A percentile compares a stretch with the other conserved stretches of the same genome.
Evolutionary conservation across 92 coral and sea anemone genomes (phyloP).

Genomic region (Galaxea fascicularis): DNA sequence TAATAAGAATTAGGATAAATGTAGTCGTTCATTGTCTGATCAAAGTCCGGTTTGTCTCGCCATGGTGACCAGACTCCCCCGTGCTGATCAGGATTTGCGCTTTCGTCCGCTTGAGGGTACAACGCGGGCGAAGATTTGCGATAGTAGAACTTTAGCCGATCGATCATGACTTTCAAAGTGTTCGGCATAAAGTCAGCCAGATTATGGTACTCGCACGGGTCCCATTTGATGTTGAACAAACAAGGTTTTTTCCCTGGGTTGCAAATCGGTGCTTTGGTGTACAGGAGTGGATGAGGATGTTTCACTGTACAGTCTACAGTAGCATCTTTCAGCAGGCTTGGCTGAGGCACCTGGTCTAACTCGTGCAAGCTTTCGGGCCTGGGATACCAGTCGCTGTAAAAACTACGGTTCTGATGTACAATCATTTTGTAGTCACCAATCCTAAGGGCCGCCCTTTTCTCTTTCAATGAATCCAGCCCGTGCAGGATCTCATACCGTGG

Average conservation of each 20-base stretch:
- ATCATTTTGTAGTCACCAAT: conserved; percentile 98
- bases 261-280: conserved; percentile 97
- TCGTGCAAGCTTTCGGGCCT: conserved; percentile 83
- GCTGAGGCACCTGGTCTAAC: conserved; percentile 76
- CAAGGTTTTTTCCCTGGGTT: conserved; percentile 93
- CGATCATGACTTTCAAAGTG: conserved; percentile 95
- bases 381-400: conserved; percentile 96
- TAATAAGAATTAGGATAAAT: conserved; percentile 92
- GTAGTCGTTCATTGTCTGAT: conserved; percentile 76
- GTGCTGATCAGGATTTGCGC: conserved; percentile 85
- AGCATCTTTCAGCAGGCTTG: conserved; percentile 68
- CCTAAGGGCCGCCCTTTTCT: conserved; percentile 86
- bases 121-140: conserved; percentile 70
- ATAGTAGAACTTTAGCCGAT: conserved; percentile 84
- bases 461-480: conserved; percentile 87
- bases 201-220: conserved; percentile 98
- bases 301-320: conserved; percentile 86
- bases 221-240: conserved; percentile 99
- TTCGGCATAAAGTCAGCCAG: conserved; percentile 98
- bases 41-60: conserved; percentile 80
- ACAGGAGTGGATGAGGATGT: conserved; percentile 90
- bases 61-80: conserved; percentile 97
- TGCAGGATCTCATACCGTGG: conserved; percentile 97
- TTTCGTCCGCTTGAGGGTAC: conserved; percentile 87
- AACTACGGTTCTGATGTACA: conserved; percentile 83